A percentile compares a stretch with the other conserved stretches of the same genome.
Conservation (phyloP, 2,888 invertebrate species). For the Aricia artaxerxes region DNA sequence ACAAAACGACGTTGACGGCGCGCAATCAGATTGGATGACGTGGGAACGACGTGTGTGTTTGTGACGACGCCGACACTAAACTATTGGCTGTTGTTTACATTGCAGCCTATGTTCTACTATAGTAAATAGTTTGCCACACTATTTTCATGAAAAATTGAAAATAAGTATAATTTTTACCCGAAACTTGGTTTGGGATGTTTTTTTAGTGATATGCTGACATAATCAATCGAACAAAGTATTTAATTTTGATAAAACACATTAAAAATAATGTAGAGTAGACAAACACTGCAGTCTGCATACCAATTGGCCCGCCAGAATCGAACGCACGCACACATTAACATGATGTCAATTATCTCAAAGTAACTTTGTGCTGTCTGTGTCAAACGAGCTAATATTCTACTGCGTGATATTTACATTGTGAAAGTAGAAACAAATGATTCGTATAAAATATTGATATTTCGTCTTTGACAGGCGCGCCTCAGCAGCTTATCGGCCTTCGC, state of each 20-base stretch:
- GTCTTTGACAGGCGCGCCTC: not conserved
- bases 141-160: too few species aligned
- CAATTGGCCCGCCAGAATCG: too few species aligned
- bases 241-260: too few species aligned
- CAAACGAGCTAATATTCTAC: not conserved
- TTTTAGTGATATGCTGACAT: too few species aligned
- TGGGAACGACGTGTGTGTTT: slow-evolving; percentile 13
- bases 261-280: too few species aligned
- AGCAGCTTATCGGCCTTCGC: not conserved
- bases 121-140: not conserved
- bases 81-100: not conserved
- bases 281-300: too few species aligned
- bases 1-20: slow-evolving; percentile 24
- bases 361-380: not conserved
- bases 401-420: not conserved
- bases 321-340: too few species aligned
- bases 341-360: too few species aligned
- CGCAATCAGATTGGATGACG: slow-evolving; percentile 30
- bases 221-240: too few species aligned
- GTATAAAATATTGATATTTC: not conserved
- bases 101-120: not conserved
- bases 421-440: not conserved
- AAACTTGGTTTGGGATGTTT: not conserved
- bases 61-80: slow-evolving; percentile 13
- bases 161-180: not conserved